Evolutionary conservation across 2,888 invertebrate species (phyloP).

Genomic region (Venusia cambrica): DNA sequence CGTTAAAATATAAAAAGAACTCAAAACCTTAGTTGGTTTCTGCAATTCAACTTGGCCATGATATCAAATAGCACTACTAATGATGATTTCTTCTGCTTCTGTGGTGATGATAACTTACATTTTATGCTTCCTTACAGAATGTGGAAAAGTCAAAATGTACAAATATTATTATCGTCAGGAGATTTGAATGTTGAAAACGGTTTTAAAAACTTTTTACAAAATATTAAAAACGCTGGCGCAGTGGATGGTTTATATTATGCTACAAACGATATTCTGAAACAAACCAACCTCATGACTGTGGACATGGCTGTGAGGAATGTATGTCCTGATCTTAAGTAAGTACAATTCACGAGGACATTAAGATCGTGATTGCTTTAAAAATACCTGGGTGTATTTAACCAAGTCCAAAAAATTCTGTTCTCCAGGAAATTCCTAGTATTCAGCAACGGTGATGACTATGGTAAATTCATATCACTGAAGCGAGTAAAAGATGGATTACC

Average conservation of each 20-base stretch:
- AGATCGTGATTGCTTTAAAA: too few relatives aligned
- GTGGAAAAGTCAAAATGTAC: constrained; percentile 27
- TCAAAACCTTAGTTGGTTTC: too few relatives aligned
- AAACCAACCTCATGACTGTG: constrained; percentile 2
- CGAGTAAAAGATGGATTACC: constrained; percentile 16
- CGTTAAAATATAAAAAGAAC: too few relatives aligned
- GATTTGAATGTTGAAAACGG: constrained; percentile 14
- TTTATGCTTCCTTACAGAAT: constrained; percentile 23
- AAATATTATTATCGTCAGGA: constrained; percentile 20
- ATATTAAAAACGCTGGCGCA: constrained; percentile 3
- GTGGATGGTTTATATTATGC: constrained; percentile 21
- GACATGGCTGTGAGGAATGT: constrained; percentile 12
- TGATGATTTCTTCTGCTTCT: too few relatives aligned
- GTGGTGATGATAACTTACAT: too few relatives aligned
- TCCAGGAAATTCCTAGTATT: constrained; percentile 15
- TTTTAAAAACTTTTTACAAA: constrained; percentile 10
- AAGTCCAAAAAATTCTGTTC: not conserved
- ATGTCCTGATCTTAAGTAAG: constrained; percentile 19
- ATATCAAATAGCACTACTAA: too few relatives aligned
- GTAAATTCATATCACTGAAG: constrained; percentile 7
- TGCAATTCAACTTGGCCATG: too few relatives aligned
- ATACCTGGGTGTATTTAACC: too few relatives aligned
- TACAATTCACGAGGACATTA: too few relatives aligned
- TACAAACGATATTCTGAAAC: constrained; percentile 6
- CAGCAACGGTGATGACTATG: constrained; percentile 11